These are phyloP conservation scores for Doris montereyensis DNA, from an alignment of 2,888 invertebrate species.

Conservation along the genomic window DNA sequence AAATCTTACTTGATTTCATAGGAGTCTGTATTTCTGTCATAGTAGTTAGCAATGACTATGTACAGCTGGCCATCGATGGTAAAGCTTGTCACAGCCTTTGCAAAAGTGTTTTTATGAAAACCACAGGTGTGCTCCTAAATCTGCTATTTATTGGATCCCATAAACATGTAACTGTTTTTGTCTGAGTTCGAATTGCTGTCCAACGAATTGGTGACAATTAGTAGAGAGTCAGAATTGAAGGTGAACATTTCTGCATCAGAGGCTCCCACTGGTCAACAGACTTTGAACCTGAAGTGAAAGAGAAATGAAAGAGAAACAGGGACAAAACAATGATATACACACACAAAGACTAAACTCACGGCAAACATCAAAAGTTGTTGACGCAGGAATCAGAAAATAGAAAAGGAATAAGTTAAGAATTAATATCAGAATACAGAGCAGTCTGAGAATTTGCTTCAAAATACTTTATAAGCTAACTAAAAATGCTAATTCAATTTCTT, in stretches of 20 bases:
- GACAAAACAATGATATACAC: no score
- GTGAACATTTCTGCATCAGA: slow-evolving; percentile 60
- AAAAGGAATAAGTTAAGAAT: neutral
- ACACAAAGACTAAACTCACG: no score
- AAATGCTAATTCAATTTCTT: no score
- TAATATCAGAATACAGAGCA: no score
- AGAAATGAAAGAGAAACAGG: no score
- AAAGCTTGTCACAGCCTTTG: slow-evolving; percentile 55
- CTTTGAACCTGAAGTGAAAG: no score
- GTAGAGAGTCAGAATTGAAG: slow-evolving; percentile 50
- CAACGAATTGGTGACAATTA: slow-evolving; percentile 61
- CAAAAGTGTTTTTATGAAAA: slow-evolving; percentile 58
- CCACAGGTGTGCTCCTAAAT: slow-evolving; percentile 55
- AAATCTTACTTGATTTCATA: slow-evolving; percentile 46
- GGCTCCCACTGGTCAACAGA: slow-evolving; percentile 60
- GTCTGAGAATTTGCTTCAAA: no score
- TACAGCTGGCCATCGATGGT: slow-evolving; percentile 54
- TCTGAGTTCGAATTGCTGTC: slow-evolving; percentile 60
- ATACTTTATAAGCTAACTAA: no score
- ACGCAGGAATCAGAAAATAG: no score
- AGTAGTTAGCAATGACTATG: slow-evolving; percentile 64
- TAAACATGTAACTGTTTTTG: slow-evolving; percentile 57
- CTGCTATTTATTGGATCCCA: slow-evolving; percentile 57
- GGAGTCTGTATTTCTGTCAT: slow-evolving; percentile 49
- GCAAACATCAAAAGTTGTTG: no score